Evolutionary conservation across 2,888 invertebrate species (phyloP).

Genomic region (Lasius fuliginosus): DNA sequence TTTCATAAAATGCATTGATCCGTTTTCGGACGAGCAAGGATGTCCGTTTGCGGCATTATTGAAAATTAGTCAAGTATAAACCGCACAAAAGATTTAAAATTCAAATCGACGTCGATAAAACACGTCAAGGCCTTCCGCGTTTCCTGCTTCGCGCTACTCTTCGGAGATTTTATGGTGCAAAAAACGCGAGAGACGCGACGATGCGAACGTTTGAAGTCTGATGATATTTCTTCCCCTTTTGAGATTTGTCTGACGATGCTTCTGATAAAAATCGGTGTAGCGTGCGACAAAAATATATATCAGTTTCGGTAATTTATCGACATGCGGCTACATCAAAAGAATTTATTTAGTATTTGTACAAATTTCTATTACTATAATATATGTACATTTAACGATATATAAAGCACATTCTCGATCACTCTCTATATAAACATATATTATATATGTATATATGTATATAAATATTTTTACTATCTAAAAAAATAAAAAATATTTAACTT

Average conservation of each 20-base stretch:
- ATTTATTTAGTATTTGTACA: background rate
- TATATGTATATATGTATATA: background rate
- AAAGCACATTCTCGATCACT: background rate
- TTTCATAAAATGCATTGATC: constrained; percentile 49
- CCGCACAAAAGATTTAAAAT: constrained; percentile 75
- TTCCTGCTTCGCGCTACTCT: constrained; percentile 45
- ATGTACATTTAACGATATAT: background rate
- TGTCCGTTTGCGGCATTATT: constrained; percentile 29
- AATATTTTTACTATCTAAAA: background rate
- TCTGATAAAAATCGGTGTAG: constrained; percentile 63
- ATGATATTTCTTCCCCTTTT: constrained; percentile 63
- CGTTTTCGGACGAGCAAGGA: constrained; percentile 27
- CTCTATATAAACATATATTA: no score
- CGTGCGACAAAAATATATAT: constrained; percentile 50
- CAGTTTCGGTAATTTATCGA: constrained; percentile 23
- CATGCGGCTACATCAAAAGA: constrained; percentile 35
- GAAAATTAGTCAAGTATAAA: constrained; percentile 76
- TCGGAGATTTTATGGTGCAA: constrained; percentile 70
- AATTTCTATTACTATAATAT: constrained; percentile 17
- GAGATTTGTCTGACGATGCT: constrained; percentile 53
- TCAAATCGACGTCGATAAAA: constrained; percentile 76
- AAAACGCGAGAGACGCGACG: constrained; percentile 68
- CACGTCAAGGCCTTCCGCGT: constrained; percentile 59
- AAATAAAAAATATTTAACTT: background rate
- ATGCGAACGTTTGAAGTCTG: constrained; percentile 69